Evolutionary conservation across 2,113 vertebrate species (phyloP), one percentile per base, ranked within the genome.

Genomic region (Dromaius novaehollandiae): DNA sequence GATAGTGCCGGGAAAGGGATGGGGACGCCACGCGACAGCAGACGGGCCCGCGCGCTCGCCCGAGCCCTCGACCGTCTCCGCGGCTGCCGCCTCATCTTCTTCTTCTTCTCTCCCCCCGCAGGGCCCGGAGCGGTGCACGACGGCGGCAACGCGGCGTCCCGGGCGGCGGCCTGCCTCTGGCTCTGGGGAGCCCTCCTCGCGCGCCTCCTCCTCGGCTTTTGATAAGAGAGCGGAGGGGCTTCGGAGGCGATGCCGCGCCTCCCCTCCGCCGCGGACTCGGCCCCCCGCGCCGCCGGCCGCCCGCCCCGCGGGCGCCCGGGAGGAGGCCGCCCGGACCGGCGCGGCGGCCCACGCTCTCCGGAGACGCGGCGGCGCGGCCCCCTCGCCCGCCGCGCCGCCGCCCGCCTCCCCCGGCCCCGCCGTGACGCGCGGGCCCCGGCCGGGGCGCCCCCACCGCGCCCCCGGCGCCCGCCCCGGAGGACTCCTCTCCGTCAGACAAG

Each of bases 101-200:
- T 61, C 60, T 93, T 63, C 82, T 65, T 96, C 48, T 98, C 79
- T 95, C 58, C 81, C 55, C 32, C 3, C 19, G 5, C 98, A 99
- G 99, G 99, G 82, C 99, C 99, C 0, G 99, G 99, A 89, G 99
- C 99, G 1, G 99, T 99, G 97, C 99, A 99, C 21, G 99, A 99
- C 34, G 98, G 99, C 8, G 98, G 99, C 92, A 99, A 98, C 4
- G 98, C 98, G 0, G 98, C 98, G 0, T 98, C 98, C 90, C 97
- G 98, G 95, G 98, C 97, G 13, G 97, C 96, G n/a, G 96, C 97
- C 44, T 98, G 98, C 38, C 81, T 98, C 94, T 98, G 98, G 98
- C 98, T 99, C 93, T 98, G 99, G 96, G 98, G 99, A 96, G 97
- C 98, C 95, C 97, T 99, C 89, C 97, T 98, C 51, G 97, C 98